Conservation (phyloP, 1,140 invertebrate genomes). For the Dolichoris vasculosae region DNA sequence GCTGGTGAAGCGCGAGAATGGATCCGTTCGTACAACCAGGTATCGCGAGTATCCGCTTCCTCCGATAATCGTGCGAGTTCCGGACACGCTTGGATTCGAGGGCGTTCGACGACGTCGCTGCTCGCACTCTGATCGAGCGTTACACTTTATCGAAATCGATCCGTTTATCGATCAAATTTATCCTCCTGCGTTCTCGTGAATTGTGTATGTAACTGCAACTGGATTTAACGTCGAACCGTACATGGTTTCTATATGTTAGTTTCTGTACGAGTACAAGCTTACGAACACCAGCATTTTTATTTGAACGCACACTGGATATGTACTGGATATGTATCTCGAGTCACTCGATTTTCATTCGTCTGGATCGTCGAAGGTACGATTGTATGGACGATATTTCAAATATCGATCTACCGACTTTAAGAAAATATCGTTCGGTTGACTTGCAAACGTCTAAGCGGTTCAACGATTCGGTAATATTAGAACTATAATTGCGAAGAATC, state of each 20-base stretch:
- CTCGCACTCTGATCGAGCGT: too few relatives aligned
- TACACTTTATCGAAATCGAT: neutral
- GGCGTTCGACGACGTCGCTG: too few relatives aligned
- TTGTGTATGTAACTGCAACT: too few relatives aligned
- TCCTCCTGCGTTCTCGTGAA: neutral
- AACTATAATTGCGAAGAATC: neutral
- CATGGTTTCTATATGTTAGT: too few relatives aligned
- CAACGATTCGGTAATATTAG: neutral
- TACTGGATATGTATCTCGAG: neutral
- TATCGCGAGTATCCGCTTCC: neutral
- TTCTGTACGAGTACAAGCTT: neutral
- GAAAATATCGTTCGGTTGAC: neutral
- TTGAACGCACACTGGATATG: neutral
- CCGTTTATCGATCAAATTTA: neutral
- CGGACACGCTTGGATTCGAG: too few relatives aligned
- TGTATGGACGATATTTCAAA: neutral
- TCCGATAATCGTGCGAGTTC: too few relatives aligned
- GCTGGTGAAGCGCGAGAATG: neutral
- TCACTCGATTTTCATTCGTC: neutral
- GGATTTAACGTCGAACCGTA: too few relatives aligned
- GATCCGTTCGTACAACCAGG: neutral
- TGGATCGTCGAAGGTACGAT: neutral
- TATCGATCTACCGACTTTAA: neutral
- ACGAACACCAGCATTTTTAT: neutral
- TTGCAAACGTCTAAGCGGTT: neutral